phyloP scores from a whole-genome alignment of 1,140 invertebrate genomes.

The Triops longicaudatus region DNA sequence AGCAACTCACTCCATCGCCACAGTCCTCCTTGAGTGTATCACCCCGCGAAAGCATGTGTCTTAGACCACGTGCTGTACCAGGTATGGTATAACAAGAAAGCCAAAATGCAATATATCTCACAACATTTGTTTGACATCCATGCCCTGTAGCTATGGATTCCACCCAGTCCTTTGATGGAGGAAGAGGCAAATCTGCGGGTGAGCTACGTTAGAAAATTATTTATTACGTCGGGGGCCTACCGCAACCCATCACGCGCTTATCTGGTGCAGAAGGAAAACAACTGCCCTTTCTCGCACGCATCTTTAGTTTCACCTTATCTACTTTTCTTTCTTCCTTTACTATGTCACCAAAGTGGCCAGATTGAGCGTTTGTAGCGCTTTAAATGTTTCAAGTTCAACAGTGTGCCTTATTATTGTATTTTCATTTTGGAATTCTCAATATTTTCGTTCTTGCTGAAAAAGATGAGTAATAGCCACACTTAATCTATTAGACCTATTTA shows the following conservation, averaged over 20 bases:
- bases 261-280: background rate
- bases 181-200: background rate
- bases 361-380: background rate
- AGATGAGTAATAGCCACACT: background rate
- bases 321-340: background rate
- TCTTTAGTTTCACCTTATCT: background rate
- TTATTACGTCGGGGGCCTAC: background rate
- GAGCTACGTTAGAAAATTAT: background rate
- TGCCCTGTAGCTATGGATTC: background rate
- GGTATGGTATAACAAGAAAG: conserved; percentile 15
- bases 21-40: conserved; percentile 40
- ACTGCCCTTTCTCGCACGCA: background rate
- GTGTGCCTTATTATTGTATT: conserved; percentile 3
- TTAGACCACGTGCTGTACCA: background rate
- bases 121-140: conserved; percentile 6
- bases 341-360: background rate
- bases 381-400: background rate
- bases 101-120: background rate
- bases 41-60: conserved; percentile 17
- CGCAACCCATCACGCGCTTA: background rate
- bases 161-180: background rate
- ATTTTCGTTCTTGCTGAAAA: background rate
- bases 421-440: background rate
- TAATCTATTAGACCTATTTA: background rate
- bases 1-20: conserved; percentile 48